phyloP scores from a whole-genome alignment of 2,888 invertebrate species.

The Lysandra coridon region DNA sequence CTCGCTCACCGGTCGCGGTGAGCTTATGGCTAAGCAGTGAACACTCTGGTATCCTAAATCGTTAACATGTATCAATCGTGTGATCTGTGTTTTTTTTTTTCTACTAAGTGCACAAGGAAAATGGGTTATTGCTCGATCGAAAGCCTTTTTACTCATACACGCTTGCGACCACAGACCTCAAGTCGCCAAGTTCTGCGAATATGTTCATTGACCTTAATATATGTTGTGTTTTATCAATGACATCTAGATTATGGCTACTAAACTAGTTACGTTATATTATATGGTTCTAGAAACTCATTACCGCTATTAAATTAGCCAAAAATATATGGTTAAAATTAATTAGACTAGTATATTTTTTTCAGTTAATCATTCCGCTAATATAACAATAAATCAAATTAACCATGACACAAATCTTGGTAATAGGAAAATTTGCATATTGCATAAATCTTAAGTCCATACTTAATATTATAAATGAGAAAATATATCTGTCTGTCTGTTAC shows the following conservation, averaged over 20 bases:
- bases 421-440: conserved; percentile 24
- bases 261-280: not conserved
- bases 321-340: not conserved
- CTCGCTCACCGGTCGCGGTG: no score
- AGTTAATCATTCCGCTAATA: not conserved
- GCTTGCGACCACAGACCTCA: not conserved
- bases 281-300: not conserved
- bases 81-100: not conserved
- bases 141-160: not conserved
- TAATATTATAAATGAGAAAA: no score
- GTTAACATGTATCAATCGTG: no score
- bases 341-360: not conserved
- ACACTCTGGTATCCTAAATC: no score
- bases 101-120: not conserved
- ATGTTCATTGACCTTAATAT: conserved; percentile 13
- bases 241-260: not conserved
- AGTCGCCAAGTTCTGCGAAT: conserved; percentile 15
- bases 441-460: conserved; percentile 3
- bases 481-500: no score
- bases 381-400: conserved; percentile 6
- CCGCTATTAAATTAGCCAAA: not conserved
- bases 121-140: not conserved
- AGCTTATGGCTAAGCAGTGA: no score
- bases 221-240: conserved; percentile 4
- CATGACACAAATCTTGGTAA: conserved; percentile 24